Evolutionary conservation across 1,140 invertebrate genomes (phyloP), one percentile per base, ranked within the genome.

Genomic region (Dendrolimus kikuchii): DNA sequence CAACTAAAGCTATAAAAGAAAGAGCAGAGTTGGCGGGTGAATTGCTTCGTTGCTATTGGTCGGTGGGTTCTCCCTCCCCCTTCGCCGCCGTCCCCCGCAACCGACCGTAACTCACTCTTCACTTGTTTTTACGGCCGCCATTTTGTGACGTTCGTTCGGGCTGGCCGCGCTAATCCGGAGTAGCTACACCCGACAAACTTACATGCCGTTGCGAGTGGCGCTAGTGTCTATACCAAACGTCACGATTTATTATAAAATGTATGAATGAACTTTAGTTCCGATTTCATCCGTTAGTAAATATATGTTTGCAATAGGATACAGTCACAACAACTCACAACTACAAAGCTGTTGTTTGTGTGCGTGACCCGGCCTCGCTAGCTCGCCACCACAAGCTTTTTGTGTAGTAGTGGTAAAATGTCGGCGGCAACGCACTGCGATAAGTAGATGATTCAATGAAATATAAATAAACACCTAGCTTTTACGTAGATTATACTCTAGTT

Each of bases 111-210:
- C 82, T 83, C 82, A 86, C 83, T 81, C 69, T 86, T 86, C 81
- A 84, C 81, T 84, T 86, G 83, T 81, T 86, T 85, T 86, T 84
- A 86, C 75, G 77, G 81, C 83, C 73, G 81, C 83, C 83, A 86
- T 86, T 81, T 86, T 86, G 80, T 86, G 83, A 86, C 83, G 83
- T 82, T 81, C 74, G 77, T 71, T 64, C 64, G 72, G 68, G 75
- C 75, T 69, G 74, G 68, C 66, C 71, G 68, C 73, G 72, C 72
- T 74, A 77, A 80, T 76, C 69, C 71, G 74, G 74, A 72, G 62
- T 51, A 40, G 53, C 59, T 46, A 23, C 3, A 23, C 23, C 23
- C 23, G 23, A 23, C 23, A 23, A 23, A 23, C 23, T 23, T 23
- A 23, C 3, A 23, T 23, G 23, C 23, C 23, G 23, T 23, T 3